Evolutionary conservation across 1,140 invertebrate species (phyloP).

Genomic region (Scaptomyza graminum): DNA sequence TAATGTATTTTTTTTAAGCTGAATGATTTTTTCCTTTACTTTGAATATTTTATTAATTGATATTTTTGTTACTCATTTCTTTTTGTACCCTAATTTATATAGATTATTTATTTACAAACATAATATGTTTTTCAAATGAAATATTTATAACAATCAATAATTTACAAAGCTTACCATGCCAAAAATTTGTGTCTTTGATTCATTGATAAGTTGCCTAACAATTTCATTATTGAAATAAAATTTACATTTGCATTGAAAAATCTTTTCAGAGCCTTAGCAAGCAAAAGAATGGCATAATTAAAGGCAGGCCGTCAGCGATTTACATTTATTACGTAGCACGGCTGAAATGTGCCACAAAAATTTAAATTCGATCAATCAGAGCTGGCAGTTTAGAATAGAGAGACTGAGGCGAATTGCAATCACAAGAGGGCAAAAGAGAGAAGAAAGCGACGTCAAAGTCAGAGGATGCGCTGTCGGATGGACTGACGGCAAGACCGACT

Average conservation of each 20-base stretch:
- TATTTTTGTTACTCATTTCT: too few species aligned
- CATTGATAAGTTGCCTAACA: too few species aligned
- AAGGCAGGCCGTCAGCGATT: conserved; percentile 46
- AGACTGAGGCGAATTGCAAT: neutral
- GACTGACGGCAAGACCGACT: conserved; percentile 17
- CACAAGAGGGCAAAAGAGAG: too few species aligned
- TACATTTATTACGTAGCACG: conserved; percentile 52
- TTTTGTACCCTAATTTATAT: too few species aligned
- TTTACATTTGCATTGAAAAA: neutral
- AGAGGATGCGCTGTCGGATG: conserved; percentile 36
- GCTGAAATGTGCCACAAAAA: conserved; percentile 76
- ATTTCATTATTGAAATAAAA: too few species aligned
- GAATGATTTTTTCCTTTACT: too few species aligned
- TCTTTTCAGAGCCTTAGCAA: neutral
- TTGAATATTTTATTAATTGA: too few species aligned
- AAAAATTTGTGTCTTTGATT: too few species aligned
- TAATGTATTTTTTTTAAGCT: neutral
- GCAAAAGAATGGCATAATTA: conserved; percentile 49
- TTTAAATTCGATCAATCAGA: conserved; percentile 78
- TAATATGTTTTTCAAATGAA: too few species aligned
- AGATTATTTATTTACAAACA: too few species aligned
- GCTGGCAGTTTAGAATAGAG: conserved; percentile 32
- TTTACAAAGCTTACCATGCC: too few species aligned
- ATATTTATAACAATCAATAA: too few species aligned
- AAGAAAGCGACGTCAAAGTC: conserved; percentile 46